Base-by-base conservation (phyloP, 2,888 invertebrate species). In the Abrostola tripartita region DNA sequence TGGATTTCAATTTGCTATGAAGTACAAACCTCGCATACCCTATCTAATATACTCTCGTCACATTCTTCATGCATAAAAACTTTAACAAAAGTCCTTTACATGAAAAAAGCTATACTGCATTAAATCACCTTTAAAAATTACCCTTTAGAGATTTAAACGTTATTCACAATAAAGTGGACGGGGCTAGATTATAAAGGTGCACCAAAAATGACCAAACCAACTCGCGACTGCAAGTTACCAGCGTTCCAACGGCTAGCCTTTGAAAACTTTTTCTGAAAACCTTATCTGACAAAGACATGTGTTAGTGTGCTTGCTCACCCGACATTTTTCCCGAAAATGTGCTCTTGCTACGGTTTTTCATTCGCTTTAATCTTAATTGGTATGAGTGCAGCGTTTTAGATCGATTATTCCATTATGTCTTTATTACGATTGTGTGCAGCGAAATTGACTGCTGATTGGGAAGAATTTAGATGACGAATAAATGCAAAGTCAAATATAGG, bases 181-280 rank as follows among this genome's bases (percentile, higher is more conserved):
- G 12, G 44, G 54, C 53, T 52, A 55, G 49, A 65, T 63, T 74
- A 67, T 74, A 78, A 71, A 62, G 49, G 40, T 42, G 59, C 50
- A 10, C 62, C 57, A 74, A 75, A 76, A 79, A 69, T 75, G 62
- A 71, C 65, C 64, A 75, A 72, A 64, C 38, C 35, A 40, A 54
- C 52, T 59, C 5, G 50, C 36, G 36, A 41, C 47, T 61, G 64
- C 51, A 71, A 69, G 73, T 64, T 61, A 52, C 71, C 53, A 41
- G 47, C 63, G 59, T 56, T 61, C 57, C 66, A 53, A 54, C 49
- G 54, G 50, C 38, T 56, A 57, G 69, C 76, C 78, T 80, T 80
- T 78, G 78, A 67, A 73, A 74, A 71, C 65, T 74, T 80, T 80
- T 80, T 75, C 69, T 73, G 61, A 61, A 76, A 74, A 71, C 65